These are phyloP conservation scores for Aspidiotus rigidus DNA, from an alignment of 2,888 invertebrate species.

Conservation along the genomic window DNA sequence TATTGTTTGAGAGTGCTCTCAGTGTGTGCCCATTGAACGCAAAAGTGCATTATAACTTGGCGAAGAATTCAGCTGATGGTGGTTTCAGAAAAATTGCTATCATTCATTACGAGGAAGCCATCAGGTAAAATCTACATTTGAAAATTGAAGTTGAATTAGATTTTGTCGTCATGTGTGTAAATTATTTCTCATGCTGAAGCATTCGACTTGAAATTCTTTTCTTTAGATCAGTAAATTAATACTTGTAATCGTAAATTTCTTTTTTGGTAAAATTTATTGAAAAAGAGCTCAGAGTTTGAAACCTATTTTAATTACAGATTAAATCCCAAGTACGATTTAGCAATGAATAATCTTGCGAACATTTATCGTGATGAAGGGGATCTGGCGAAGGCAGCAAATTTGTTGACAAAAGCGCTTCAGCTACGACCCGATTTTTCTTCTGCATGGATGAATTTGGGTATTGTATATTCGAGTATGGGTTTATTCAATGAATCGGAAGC, in stretches of 20 bases:
- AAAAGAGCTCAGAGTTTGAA: no score
- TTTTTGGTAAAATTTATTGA: no score
- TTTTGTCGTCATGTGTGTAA: no score
- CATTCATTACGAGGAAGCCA: slow-evolving; percentile 64
- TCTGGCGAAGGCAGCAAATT: slow-evolving; percentile 60
- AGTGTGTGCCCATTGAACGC: slow-evolving; percentile 87
- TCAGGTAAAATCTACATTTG: slow-evolving; percentile 48
- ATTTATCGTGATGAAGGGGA: slow-evolving; percentile 62
- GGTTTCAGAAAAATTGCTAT: slow-evolving; percentile 62
- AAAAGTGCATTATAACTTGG: slow-evolving; percentile 88
- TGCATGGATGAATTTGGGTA: slow-evolving; percentile 98
- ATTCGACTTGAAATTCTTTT: slow-evolving; percentile 16
- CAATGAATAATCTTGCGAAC: slow-evolving; percentile 89
- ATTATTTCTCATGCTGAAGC: not conserved
- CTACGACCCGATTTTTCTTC: slow-evolving; percentile 80
- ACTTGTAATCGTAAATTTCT: no score
- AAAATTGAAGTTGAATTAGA: no score
- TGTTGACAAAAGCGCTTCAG: slow-evolving; percentile 61
- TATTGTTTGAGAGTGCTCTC: slow-evolving; percentile 70
- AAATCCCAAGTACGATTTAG: slow-evolving; percentile 76
- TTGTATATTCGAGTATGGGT: slow-evolving; percentile 68
- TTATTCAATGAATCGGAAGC: slow-evolving; percentile 61
- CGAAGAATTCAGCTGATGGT: slow-evolving; percentile 71
- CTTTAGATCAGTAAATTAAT: not conserved
- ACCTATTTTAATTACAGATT: slow-evolving; percentile 42